Conservation (phyloP, 1,140 invertebrate genomes). For the Arion vulgaris region DNA sequence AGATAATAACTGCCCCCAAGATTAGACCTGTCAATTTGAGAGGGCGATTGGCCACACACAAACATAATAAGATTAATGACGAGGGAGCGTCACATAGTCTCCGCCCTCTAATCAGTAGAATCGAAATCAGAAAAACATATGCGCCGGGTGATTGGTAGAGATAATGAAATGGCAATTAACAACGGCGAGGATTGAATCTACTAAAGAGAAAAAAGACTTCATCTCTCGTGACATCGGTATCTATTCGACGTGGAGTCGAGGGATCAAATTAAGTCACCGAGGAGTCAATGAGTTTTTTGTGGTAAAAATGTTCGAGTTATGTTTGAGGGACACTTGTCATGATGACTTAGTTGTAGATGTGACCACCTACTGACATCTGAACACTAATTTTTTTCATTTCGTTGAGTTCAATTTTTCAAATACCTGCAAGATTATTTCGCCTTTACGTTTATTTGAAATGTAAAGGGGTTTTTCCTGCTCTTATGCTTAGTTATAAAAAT, state of each 20-base stretch:
- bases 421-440: too few species aligned
- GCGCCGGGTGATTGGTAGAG: neutral
- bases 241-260: neutral
- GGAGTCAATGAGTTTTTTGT: neutral
- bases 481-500: too few species aligned
- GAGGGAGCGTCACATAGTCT: neutral
- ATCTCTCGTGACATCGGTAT: neutral
- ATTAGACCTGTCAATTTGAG: slow-evolving; percentile 12
- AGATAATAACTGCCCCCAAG: slow-evolving; percentile 32
- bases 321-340: neutral
- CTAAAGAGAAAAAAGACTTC: neutral
- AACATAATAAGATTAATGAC: slow-evolving; percentile 39
- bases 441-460: too few species aligned
- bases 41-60: slow-evolving; percentile 37
- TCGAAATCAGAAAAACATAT: too few species aligned
- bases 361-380: too few species aligned
- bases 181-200: neutral
- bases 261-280: neutral
- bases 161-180: neutral
- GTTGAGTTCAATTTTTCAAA: too few species aligned
- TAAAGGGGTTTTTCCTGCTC: too few species aligned
- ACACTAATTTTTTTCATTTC: too few species aligned
- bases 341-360: neutral
- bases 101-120: slow-evolving; percentile 35
- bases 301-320: neutral